Evolutionary conservation across 2,797 vertebrate genomes (phyloP), one percentile per base, ranked within the genome.

Genomic region (Cyprinella venusta): DNA sequence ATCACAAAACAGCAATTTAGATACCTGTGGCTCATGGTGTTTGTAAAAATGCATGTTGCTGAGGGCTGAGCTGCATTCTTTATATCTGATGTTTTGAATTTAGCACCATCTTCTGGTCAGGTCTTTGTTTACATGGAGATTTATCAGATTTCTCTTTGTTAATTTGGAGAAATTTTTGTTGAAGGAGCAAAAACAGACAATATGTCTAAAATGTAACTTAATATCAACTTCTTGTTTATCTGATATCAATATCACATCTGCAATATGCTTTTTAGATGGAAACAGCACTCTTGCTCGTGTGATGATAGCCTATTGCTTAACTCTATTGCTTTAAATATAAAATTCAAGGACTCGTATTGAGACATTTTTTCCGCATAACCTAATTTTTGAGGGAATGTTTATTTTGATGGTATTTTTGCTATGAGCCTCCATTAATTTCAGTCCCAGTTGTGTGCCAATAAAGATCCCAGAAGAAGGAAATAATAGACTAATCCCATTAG

Each of bases 71-170:
- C 42, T 76, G 5, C 21, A n/a, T n/a, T n/a, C n/a, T 72, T 36
- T 21, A 21, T 68, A 26, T 70, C 69, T 61, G 74, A 61, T 69
- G 65, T 65, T 79, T 84, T 84, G 80, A 87, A 80, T 61, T 78
- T 82, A 85, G 87, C 87, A 86, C 88, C 88, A 89, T 89, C 88
- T 89, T 84, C 87, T 89, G 88, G 88, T 84, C 80, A 82, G 75
- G 15, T 74, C 50, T 70, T 75, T 84, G 69, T 85, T 84, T 79
- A 81, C 81, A 71, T 65, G 61, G 8, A 76, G 54, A 38, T 65
- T 61, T 48, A 24, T 33, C 56, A 30, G 8, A 45, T 76, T 63
- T 19, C 16, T 24, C 8, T n/a, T 54, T 54, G 19, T 9, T 9
- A n/a, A n/a, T n/a, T 54, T 9, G 52, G 52, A 54, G 0, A 21